Percentiles rank a stretch among this genome's conserved stretches.
phyloP scores from a whole-genome alignment of 1,140 invertebrate genomes.

The Triops cancriformis region DNA sequence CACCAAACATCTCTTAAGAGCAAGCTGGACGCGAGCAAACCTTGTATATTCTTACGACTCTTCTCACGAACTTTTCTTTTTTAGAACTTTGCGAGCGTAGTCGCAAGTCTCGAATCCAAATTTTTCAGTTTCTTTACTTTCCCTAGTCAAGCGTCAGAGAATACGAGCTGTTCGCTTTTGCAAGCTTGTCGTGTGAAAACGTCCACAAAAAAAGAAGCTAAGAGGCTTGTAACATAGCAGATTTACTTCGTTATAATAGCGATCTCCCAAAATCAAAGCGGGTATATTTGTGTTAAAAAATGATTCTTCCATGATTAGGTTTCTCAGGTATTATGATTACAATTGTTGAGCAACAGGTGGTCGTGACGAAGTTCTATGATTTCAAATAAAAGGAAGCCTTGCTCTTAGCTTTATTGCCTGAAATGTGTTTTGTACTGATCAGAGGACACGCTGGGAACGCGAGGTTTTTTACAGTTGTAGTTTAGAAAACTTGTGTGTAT shows the following conservation, averaged over 20 bases:
- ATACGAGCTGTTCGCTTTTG: not conserved
- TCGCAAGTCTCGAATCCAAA: not conserved
- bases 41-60: not conserved
- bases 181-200: not conserved
- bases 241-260: not conserved
- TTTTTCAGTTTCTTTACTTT: not conserved
- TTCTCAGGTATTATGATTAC: not conserved
- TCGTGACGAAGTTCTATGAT: not conserved
- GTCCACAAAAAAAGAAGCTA: not conserved
- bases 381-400: not conserved
- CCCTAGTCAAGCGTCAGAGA: not conserved
- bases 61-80: not conserved
- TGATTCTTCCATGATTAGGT: not conserved
- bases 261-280: not conserved
- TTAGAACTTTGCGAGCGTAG: not conserved
- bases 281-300: not conserved
- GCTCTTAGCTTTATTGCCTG: constrained; percentile 10
- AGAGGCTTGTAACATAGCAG: constrained; percentile 5
- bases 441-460: not conserved
- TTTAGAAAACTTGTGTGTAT: not conserved
- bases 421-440: not conserved
- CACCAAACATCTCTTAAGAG: not conserved
- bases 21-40: not conserved
- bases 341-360: not conserved
- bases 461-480: not conserved